These are phyloP conservation scores for Aphelenchoides bicaudatus DNA, from an alignment of 2,888 invertebrate species.

Conservation along the genomic window DNA sequence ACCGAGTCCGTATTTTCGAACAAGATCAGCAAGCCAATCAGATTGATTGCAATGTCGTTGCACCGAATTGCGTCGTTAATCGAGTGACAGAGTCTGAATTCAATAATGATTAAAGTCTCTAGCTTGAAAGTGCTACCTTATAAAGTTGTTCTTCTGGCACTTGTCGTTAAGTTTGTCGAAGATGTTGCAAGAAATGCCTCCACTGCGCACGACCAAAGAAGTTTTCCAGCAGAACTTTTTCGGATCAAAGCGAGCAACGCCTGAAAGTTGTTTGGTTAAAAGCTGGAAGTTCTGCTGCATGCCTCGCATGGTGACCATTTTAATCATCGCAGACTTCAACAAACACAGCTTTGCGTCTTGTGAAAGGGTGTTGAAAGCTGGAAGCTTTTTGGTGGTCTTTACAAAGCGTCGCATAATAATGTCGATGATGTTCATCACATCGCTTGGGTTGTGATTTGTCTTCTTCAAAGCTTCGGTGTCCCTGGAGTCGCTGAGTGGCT, in stretches of 20 bases:
- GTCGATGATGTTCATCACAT: conserved; percentile 43
- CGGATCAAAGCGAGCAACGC: conserved; percentile 49
- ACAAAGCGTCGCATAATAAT: conserved; percentile 57
- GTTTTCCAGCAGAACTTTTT: conserved; percentile 45
- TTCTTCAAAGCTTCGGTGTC: conserved; percentile 4
- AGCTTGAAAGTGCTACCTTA: conserved; percentile 35
- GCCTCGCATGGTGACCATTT: conserved; percentile 56
- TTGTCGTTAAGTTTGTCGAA: conserved; percentile 51
- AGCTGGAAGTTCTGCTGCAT: too few species aligned
- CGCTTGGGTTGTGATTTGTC: background rate
- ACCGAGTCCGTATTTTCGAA: conserved; percentile 36
- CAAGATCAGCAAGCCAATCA: conserved; percentile 49
- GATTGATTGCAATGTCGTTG: conserved; percentile 47
- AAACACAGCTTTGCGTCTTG: conserved; percentile 57
- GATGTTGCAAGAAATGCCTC: conserved; percentile 42
- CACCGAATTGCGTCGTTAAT: conserved; percentile 48
- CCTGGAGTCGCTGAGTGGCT: conserved; percentile 38
- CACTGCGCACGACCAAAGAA: conserved; percentile 28
- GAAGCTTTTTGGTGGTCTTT: conserved; percentile 53
- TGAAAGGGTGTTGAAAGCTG: conserved; percentile 49
- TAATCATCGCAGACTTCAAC: conserved; percentile 55
- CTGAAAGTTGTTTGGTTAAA: too few species aligned
- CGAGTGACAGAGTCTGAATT: conserved; percentile 43
- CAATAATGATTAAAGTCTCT: conserved; percentile 2
- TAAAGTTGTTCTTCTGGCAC: conserved; percentile 41